Evolutionary conservation across 2,797 vertebrate genomes (phyloP).

Genomic region (Epinephelus coioides): DNA sequence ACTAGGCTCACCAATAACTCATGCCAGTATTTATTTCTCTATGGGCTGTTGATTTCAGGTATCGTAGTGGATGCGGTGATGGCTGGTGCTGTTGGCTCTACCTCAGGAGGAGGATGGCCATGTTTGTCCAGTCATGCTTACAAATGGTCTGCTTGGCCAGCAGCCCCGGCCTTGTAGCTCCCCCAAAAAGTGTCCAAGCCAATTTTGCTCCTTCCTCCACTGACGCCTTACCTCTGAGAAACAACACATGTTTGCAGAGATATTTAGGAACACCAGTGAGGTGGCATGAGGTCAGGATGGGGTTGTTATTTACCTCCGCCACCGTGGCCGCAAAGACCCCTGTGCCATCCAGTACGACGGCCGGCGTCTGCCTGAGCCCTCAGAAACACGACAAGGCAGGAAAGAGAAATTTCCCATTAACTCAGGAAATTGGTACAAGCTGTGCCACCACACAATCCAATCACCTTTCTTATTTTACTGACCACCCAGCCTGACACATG

Average conservation of each 20-base stretch:
- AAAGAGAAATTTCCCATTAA: slow-evolving; percentile 79
- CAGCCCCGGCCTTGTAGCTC: slow-evolving; percentile 8
- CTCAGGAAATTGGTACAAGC: slow-evolving; percentile 84
- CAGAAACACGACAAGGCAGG: slow-evolving; percentile 54
- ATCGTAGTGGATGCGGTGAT: slow-evolving; percentile 25
- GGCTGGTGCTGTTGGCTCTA: slow-evolving; percentile 17
- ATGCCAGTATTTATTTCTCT: slow-evolving; percentile 46
- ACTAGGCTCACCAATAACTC: slow-evolving; percentile 20
- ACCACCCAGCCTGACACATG: slow-evolving; percentile 42
- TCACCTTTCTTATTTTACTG: slow-evolving; percentile 66
- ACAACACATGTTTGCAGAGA: slow-evolving; percentile 30
- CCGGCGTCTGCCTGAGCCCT: background rate
- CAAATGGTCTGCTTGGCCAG: slow-evolving; percentile 24
- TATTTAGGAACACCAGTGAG: slow-evolving; percentile 36
- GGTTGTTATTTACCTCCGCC: slow-evolving; percentile 50
- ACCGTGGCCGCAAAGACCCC: background rate
- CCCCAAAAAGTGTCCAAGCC: slow-evolving; percentile 23
- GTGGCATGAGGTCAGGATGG: background rate
- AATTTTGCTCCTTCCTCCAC: slow-evolving; percentile 13
- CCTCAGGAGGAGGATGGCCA: slow-evolving; percentile 38
- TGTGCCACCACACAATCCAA: slow-evolving; percentile 76
- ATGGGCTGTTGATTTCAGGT: slow-evolving; percentile 47
- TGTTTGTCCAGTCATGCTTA: slow-evolving; percentile 60
- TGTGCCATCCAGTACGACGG: background rate
- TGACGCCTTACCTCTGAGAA: slow-evolving; percentile 19